Evolutionary conservation across 2,797 vertebrate genomes (phyloP).

Genomic region (Amniataba percoides): DNA sequence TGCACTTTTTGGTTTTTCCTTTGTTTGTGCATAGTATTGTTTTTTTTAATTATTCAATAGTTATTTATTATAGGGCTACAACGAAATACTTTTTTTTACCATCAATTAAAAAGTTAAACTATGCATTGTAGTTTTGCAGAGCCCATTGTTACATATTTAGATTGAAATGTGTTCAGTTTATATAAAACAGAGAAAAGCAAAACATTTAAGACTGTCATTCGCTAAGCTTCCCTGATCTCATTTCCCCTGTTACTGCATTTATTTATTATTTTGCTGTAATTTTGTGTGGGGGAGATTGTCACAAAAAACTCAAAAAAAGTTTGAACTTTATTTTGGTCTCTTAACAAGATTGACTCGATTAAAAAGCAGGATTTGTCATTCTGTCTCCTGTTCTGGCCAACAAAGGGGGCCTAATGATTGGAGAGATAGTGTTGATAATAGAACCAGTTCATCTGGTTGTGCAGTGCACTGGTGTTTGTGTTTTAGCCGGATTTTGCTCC

Average conservation of each 20-base stretch:
- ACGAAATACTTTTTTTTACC: not conserved
- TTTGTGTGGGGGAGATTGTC: too few species aligned
- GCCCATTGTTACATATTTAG: not conserved
- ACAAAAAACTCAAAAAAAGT: too few species aligned
- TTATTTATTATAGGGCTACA: not conserved
- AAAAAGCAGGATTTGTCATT: not conserved
- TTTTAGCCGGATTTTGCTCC: conserved; percentile 47
- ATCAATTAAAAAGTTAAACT: not conserved
- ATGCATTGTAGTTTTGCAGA: not conserved
- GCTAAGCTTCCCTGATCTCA: not conserved
- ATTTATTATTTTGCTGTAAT: conserved; percentile 12
- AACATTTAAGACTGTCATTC: not conserved
- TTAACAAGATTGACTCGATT: not conserved
- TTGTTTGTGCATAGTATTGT: not conserved
- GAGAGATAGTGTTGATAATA: conserved; percentile 44
- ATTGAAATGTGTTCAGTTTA: not conserved
- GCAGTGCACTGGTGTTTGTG: conserved; percentile 45
- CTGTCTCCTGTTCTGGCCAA: conserved; percentile 13
- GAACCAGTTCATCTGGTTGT: conserved; percentile 76
- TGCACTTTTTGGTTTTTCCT: not conserved
- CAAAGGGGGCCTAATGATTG: conserved; percentile 36
- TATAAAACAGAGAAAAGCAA: not conserved
- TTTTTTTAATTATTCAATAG: not conserved
- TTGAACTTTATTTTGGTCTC: not conserved
- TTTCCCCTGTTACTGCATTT: not conserved